Conservation (phyloP, 2,797 vertebrate genomes). For the Brachymystax lenok region DNA sequence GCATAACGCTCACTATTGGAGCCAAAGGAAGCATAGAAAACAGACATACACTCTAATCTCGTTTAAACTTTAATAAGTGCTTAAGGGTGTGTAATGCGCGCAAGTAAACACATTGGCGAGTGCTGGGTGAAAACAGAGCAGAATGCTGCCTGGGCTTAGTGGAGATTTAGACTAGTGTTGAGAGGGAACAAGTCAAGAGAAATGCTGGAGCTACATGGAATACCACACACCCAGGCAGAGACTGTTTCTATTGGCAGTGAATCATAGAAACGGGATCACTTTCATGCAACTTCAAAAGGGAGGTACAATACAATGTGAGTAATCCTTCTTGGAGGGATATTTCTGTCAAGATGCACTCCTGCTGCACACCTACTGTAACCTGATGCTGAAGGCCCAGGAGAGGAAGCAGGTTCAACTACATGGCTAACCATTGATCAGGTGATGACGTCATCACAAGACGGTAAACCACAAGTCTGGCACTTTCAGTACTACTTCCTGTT, state of each 20-base stretch:
- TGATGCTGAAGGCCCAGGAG: no score
- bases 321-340: neutral
- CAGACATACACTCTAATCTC: slow-evolving; percentile 18
- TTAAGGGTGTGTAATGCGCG: slow-evolving; percentile 30
- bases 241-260: slow-evolving; percentile 11
- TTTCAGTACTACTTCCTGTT: slow-evolving; percentile 11
- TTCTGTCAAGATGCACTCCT: neutral
- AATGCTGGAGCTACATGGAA: slow-evolving; percentile 8
- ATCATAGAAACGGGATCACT: slow-evolving; percentile 39
- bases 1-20: neutral
- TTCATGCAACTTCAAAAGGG: slow-evolving; percentile 41
- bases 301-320: slow-evolving; percentile 4
- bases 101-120: slow-evolving; percentile 48
- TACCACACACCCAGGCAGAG: neutral
- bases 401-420: neutral
- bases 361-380: no score
- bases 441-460: neutral
- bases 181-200: slow-evolving; percentile 44
- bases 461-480: slow-evolving; percentile 22
- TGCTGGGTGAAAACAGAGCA: neutral
- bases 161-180: slow-evolving; percentile 38
- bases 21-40: neutral
- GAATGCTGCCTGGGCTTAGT: slow-evolving; percentile 37
- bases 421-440: neutral
- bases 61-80: slow-evolving; percentile 42